Conservation (phyloP, 1,140 invertebrate genomes). For the Drosophila pruinosa region DNA sequence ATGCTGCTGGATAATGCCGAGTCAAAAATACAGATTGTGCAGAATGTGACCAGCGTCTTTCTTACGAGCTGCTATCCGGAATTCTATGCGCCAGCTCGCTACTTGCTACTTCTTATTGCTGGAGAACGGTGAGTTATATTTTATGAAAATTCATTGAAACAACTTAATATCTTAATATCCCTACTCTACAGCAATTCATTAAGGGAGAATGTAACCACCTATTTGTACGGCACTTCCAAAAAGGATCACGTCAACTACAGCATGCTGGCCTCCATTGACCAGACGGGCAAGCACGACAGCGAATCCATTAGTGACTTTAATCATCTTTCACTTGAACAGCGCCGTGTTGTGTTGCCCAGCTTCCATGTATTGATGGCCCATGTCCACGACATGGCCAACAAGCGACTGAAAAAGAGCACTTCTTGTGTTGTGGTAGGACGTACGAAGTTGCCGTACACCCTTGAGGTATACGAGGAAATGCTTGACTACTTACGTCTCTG, state of each 20-base stretch:
- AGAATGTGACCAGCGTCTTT: conserved; percentile 92
- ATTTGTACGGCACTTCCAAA: conserved; percentile 79
- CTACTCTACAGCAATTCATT: conserved; percentile 62
- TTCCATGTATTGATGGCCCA: conserved; percentile 77
- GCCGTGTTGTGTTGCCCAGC: conserved; percentile 79
- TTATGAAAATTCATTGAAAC: no score
- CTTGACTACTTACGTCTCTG: conserved; percentile 90
- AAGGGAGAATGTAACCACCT: conserved; percentile 73
- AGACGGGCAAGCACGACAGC: conserved; percentile 40
- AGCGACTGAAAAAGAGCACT: conserved; percentile 78
- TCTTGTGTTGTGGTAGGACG: conserved; percentile 85
- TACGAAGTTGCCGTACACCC: conserved; percentile 87
- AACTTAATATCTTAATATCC: no score
- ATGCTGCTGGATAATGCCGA: conserved; percentile 85
- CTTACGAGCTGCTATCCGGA: conserved; percentile 91
- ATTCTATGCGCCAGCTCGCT: conserved; percentile 91
- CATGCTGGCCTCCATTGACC: conserved; percentile 74
- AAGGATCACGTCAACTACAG: conserved; percentile 81
- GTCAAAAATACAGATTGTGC: conserved; percentile 87
- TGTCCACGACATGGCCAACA: conserved; percentile 82
- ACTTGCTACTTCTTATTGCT: conserved; percentile 91
- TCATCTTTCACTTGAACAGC: conserved; percentile 71
- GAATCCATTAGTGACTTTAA: conserved; percentile 68
- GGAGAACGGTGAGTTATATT: conserved; percentile 87
- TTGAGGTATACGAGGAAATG: conserved; percentile 88